A percentile compares a stretch with the other conserved stretches of the same genome.
Evolutionary conservation across 1,140 invertebrate genomes (phyloP).

Genomic region (Chironomus tepperi): DNA sequence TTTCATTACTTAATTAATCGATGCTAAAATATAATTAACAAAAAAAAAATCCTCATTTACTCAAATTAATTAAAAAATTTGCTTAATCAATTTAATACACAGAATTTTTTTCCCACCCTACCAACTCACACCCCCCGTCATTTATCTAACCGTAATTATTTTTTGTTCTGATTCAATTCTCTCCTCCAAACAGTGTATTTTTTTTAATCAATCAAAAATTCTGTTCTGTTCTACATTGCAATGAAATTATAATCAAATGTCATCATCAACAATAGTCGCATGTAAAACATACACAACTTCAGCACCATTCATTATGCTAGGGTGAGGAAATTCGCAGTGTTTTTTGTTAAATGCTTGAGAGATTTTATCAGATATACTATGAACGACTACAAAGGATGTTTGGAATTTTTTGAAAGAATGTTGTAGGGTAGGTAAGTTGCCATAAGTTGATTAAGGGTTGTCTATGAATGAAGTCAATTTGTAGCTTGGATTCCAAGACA

Average conservation of each 20-base stretch:
- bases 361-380: background rate
- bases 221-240: background rate
- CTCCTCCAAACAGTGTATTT: background rate
- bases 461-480: no score
- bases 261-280: constrained; percentile 1
- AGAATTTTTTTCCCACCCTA: background rate
- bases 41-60: background rate
- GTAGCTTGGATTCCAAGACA: no score
- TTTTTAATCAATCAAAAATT: constrained; percentile 21
- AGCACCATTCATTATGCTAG: background rate
- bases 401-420: no score
- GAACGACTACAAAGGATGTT: no score
- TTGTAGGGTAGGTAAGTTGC: no score
- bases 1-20: no score
- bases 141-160: background rate
- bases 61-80: constrained; percentile 11
- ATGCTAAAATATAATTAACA: no score
- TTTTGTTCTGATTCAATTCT: constrained; percentile 8
- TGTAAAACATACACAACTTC: background rate
- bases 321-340: background rate
- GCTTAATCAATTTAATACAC: background rate
- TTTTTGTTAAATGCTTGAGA: background rate
- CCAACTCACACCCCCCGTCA: background rate
- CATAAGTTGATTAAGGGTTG: no score
- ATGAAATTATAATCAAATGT: constrained; percentile 10